Percentiles rank a stretch among this genome's conserved stretches.
Evolutionary conservation across 2,797 vertebrate species (phyloP).

Genomic region (Apodemus agrarius): DNA sequence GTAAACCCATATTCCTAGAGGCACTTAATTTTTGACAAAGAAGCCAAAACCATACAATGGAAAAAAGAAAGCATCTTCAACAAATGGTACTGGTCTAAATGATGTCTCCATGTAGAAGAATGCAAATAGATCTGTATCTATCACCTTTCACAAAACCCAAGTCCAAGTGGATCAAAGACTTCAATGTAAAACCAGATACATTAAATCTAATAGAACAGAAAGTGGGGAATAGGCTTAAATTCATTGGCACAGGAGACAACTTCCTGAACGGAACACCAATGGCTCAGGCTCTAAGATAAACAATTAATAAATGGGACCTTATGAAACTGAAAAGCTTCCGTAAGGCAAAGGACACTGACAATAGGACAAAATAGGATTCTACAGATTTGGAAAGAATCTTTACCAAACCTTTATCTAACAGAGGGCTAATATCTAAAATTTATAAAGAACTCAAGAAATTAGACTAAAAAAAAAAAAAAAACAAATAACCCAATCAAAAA

Average conservation of each 20-base stretch:
- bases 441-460: background rate
- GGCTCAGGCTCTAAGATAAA: background rate
- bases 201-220: background rate
- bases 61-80: too few species aligned
- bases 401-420: background rate
- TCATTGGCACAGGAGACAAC: background rate
- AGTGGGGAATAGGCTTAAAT: background rate
- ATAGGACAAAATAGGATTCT: background rate
- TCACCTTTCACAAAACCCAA: too few species aligned
- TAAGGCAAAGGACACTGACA: background rate
- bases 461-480: background rate
- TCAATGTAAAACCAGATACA: background rate
- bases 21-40: too few species aligned
- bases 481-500: background rate
- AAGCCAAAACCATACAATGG: too few species aligned
- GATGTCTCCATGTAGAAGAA: too few species aligned
- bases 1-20: too few species aligned
- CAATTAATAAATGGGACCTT: background rate
- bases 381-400: background rate
- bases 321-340: background rate
- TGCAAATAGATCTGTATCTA: too few species aligned
- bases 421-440: background rate
- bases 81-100: too few species aligned
- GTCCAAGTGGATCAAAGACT: background rate
- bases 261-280: background rate